phyloP scores from a whole-genome alignment of 2,113 vertebrate species.

The Ciconia boyciana region DNA sequence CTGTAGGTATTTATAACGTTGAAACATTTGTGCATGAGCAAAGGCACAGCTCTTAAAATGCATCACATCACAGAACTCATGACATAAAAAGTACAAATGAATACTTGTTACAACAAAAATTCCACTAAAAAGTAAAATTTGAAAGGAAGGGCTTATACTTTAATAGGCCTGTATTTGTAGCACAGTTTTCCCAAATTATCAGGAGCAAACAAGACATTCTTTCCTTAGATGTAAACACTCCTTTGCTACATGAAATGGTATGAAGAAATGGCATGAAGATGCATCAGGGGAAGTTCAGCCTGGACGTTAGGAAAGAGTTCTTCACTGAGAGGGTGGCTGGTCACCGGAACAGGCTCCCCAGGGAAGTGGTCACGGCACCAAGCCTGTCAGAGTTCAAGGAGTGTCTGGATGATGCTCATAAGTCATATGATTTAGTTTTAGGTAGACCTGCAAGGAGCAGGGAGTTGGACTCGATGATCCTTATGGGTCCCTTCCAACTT shows the following conservation, averaged over 20 bases:
- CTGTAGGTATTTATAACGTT: not conserved
- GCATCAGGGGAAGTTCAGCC: not conserved
- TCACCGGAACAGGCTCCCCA: not conserved
- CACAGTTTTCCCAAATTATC: not conserved
- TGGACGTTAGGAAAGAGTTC: not conserved
- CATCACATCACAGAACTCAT: not conserved
- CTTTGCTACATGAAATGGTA: not conserved
- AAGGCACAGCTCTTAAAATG: not conserved
- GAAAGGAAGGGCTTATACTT: not conserved
- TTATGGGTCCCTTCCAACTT: not conserved
- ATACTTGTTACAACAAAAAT: not conserved
- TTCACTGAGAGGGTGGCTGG: not conserved
- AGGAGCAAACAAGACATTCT: not conserved
- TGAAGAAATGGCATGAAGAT: not conserved
- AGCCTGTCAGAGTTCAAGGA: not conserved
- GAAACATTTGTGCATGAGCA: not conserved
- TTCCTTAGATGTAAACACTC: not conserved
- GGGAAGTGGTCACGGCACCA: not conserved
- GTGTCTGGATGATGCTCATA: not conserved
- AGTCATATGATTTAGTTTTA: not conserved
- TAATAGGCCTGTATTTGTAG: not conserved
- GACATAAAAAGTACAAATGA: not conserved
- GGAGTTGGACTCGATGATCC: not conserved
- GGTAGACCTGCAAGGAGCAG: not conserved
- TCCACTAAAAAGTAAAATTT: not conserved